Conservation (phyloP, 2,113 vertebrate species). For the Hymenochirus boettgeri region DNA sequence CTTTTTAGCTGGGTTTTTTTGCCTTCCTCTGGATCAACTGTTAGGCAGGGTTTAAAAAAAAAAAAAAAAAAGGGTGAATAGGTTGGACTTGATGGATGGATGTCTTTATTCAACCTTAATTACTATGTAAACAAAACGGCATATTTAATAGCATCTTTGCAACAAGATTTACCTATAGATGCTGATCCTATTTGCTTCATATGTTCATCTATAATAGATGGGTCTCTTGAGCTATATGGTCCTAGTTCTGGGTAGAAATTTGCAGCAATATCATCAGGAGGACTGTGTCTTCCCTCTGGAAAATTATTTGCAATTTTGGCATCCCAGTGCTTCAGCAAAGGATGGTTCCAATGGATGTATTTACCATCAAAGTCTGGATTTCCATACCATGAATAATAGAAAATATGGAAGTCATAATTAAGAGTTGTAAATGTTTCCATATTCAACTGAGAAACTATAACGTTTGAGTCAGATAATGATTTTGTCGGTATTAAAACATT, state of each 20-base stretch:
- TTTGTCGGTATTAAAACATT: conserved; percentile 51
- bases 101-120: too few species aligned
- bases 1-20: too few species aligned
- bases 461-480: conserved; percentile 16
- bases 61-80: too few species aligned
- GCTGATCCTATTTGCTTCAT: conserved; percentile 89
- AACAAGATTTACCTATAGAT: conserved; percentile 73
- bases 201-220: conserved; percentile 82
- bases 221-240: conserved; percentile 89
- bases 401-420: conserved; percentile 88
- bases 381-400: conserved; percentile 94
- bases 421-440: conserved; percentile 67
- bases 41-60: too few species aligned
- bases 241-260: conserved; percentile 93
- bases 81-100: too few species aligned
- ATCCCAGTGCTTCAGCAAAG: conserved; percentile 87
- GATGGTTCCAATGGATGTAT: conserved; percentile 95
- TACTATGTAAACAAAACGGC: too few species aligned
- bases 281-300: conserved; percentile 79
- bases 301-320: conserved; percentile 79
- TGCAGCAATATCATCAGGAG: conserved; percentile 88
- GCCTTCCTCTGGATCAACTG: too few species aligned
- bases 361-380: conserved; percentile 88
- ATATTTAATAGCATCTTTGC: neutral
- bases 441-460: conserved; percentile 49